phyloP scores from a whole-genome alignment of 2,888 invertebrate genomes.

The Platycheirus rosarum region DNA sequence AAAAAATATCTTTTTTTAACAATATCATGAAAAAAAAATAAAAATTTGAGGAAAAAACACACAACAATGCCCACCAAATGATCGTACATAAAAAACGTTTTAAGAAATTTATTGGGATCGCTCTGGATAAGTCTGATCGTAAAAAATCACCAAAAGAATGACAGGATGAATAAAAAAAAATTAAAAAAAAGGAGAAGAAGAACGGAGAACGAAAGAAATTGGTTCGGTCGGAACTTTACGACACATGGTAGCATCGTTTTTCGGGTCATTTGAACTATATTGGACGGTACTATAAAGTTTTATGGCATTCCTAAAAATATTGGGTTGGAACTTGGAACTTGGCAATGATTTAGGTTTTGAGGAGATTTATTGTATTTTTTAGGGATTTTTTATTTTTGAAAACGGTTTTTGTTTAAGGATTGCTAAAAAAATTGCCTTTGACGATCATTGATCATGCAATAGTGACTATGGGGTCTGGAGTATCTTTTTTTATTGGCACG shows the following conservation, averaged over 20 bases:
- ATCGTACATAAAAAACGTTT: constrained; percentile 73
- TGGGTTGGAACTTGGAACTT: constrained; percentile 43
- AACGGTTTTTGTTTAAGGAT: constrained; percentile 33
- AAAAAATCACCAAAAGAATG: constrained; percentile 61
- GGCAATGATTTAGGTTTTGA: constrained; percentile 41
- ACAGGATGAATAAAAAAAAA: constrained; percentile 14
- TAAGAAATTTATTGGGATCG: constrained; percentile 72
- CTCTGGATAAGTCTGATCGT: constrained; percentile 72
- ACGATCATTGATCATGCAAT: constrained; percentile 58
- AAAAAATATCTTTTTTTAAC: constrained; percentile 40
- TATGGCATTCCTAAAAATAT: constrained; percentile 65
- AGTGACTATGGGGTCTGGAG: too few relatives aligned
- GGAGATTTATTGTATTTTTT: constrained; percentile 44
- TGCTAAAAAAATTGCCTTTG: constrained; percentile 23
- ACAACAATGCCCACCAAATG: constrained; percentile 38
- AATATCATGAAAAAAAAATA: constrained; percentile 32
- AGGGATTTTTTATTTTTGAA: constrained; percentile 27
- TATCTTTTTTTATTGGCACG: constrained; percentile 33
- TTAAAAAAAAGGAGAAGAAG: constrained; percentile 25
- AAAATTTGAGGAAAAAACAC: constrained; percentile 26
- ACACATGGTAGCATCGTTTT: constrained; percentile 72
- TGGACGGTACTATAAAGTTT: constrained; percentile 69
- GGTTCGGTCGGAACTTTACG: constrained; percentile 67
- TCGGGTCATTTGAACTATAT: constrained; percentile 73
- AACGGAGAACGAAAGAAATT: constrained; percentile 50